phyloP scores from a whole-genome alignment of 2,113 vertebrate species.

The Nematolebias whitei region DNA sequence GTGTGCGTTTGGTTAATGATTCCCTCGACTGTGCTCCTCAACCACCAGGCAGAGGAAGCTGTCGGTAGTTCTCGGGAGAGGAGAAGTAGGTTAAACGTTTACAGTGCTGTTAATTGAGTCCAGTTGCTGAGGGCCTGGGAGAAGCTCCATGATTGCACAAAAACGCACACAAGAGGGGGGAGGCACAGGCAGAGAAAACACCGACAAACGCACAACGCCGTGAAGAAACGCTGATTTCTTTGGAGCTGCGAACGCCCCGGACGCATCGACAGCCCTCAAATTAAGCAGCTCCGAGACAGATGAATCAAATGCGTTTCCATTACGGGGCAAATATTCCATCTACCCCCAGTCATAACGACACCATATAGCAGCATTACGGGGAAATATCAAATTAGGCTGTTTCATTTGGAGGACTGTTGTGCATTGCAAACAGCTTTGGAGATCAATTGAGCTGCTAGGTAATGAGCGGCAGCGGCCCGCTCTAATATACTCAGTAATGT shows the following conservation, averaged over 20 bases:
- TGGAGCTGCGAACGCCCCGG: slow-evolving; percentile 32
- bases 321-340: slow-evolving; percentile 70
- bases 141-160: slow-evolving; percentile 31
- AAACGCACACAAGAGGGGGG: slow-evolving; percentile 33
- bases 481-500: slow-evolving; percentile 80
- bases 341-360: slow-evolving; percentile 69
- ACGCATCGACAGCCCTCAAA: slow-evolving; percentile 51
- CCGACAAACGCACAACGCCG: slow-evolving; percentile 16
- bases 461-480: slow-evolving; percentile 74
- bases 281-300: slow-evolving; percentile 67
- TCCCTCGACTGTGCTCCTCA: background rate
- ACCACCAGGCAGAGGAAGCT: slow-evolving; percentile 6
- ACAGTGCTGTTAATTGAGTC: slow-evolving; percentile 56
- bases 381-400: slow-evolving; percentile 81
- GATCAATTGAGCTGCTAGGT: slow-evolving; percentile 75
- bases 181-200: slow-evolving; percentile 17
- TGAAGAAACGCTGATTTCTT: slow-evolving; percentile 40
- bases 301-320: slow-evolving; percentile 78
- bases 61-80: slow-evolving; percentile 45
- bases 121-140: slow-evolving; percentile 47
- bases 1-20: slow-evolving; percentile 13
- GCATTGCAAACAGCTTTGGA: slow-evolving; percentile 72
- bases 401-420: slow-evolving; percentile 79
- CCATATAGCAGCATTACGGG: slow-evolving; percentile 73
- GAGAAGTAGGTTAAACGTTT: slow-evolving; percentile 60